phyloP scores from a whole-genome alignment of 1,140 invertebrate genomes.

The Coelopa frigida region DNA sequence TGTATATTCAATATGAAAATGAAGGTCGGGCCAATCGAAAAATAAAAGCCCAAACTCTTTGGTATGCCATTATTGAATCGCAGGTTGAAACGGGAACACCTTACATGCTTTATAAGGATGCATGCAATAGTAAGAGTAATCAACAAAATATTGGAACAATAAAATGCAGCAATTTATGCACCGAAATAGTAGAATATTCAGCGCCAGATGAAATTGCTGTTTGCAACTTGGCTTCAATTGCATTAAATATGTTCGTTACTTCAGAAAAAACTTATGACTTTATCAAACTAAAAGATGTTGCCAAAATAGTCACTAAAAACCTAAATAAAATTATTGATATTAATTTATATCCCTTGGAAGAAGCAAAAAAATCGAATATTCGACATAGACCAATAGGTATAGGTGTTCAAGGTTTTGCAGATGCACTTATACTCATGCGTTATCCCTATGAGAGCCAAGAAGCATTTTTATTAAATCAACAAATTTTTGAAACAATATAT shows the following conservation, averaged over 20 bases:
- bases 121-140: slow-evolving; percentile 95
- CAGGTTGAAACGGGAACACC: slow-evolving; percentile 98
- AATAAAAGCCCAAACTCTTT: slow-evolving; percentile 82
- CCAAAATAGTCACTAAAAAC: slow-evolving; percentile 86
- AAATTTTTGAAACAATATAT: slow-evolving; percentile 99
- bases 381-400: slow-evolving; percentile 93
- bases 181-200: slow-evolving; percentile 94
- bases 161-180: slow-evolving; percentile 96
- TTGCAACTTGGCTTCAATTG: slow-evolving; percentile 97
- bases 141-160: slow-evolving; percentile 99
- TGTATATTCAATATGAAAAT: slow-evolving; percentile 85
- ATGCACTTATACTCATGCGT: slow-evolving; percentile 92
- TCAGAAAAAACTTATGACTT: slow-evolving; percentile 80
- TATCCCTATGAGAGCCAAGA: slow-evolving; percentile 85
- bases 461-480: slow-evolving; percentile 81
- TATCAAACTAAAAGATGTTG: slow-evolving; percentile 75
- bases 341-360: slow-evolving; percentile 91
- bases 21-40: slow-evolving; percentile 68
- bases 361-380: slow-evolving; percentile 83
- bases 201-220: slow-evolving; percentile 92
- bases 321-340: slow-evolving; percentile 97
- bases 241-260: slow-evolving; percentile 93
- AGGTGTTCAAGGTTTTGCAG: slow-evolving; percentile 94
- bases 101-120: slow-evolving; percentile 97
- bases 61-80: slow-evolving; percentile 90